A percentile compares a stretch with the other conserved stretches of the same genome.
Evolutionary conservation across 1,140 invertebrate species (phyloP).

Genomic region (Tribolium castaneum): DNA sequence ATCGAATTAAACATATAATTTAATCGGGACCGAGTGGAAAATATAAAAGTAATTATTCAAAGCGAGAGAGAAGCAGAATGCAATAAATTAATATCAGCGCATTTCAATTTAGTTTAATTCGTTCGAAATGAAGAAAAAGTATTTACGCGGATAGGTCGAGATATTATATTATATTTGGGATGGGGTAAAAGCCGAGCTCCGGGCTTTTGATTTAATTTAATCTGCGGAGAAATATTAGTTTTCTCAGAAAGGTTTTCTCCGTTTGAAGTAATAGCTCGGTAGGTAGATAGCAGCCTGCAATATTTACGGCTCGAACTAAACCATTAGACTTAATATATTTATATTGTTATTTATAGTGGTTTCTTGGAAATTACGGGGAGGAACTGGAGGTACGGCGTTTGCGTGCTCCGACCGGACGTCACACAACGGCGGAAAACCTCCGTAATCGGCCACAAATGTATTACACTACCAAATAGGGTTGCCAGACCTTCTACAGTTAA

Average conservation of each 20-base stretch:
- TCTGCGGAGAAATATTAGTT: slow-evolving; percentile 59
- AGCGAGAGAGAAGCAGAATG: slow-evolving; percentile 41
- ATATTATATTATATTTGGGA: slow-evolving; percentile 52
- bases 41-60: slow-evolving; percentile 49
- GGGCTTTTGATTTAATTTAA: slow-evolving; percentile 60
- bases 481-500: no score
- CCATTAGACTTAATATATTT: slow-evolving; percentile 58
- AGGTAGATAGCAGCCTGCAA: slow-evolving; percentile 50
- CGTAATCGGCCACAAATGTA: neutral
- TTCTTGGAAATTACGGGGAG: slow-evolving; percentile 53
- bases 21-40: neutral
- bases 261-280: slow-evolving; percentile 53
- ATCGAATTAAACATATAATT: slow-evolving; percentile 30
- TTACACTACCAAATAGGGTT: no score
- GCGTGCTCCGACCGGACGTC: slow-evolving; percentile 48
- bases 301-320: slow-evolving; percentile 55
- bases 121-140: slow-evolving; percentile 53
- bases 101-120: slow-evolving; percentile 54
- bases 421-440: slow-evolving; percentile 39
- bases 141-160: slow-evolving; percentile 50
- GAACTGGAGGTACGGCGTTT: slow-evolving; percentile 43
- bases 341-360: slow-evolving; percentile 56
- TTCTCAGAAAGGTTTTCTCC: slow-evolving; percentile 55
- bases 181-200: slow-evolving; percentile 49
- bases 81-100: slow-evolving; percentile 50